Evolutionary conservation across 2,888 invertebrate species (phyloP).

Genomic region (Polyommatus icarus): DNA sequence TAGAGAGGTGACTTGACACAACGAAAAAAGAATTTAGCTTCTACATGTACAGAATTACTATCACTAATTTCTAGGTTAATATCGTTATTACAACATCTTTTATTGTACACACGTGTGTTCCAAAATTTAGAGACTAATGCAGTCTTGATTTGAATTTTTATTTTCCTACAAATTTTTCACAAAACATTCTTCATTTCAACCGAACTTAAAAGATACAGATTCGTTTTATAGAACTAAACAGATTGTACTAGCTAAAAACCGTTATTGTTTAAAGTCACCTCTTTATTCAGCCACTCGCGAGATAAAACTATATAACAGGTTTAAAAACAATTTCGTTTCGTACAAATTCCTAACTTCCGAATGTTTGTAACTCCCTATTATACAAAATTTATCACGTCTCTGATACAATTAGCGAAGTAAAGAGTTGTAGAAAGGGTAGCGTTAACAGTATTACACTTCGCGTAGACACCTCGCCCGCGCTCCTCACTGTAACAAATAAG

Average conservation of each 20-base stretch:
- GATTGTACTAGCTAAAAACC: neutral
- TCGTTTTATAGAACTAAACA: neutral
- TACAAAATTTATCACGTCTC: constrained; percentile 75
- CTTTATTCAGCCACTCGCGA: neutral
- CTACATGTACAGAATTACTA: neutral
- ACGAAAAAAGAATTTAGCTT: neutral
- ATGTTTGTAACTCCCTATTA: constrained; percentile 22
- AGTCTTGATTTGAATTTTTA: neutral
- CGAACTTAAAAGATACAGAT: neutral
- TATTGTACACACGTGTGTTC: neutral
- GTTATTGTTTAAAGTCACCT: neutral
- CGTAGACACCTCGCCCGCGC: constrained; percentile 59
- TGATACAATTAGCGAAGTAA: constrained; percentile 62
- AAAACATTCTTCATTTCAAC: no score
- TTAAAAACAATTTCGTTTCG: constrained; percentile 26
- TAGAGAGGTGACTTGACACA: neutral
- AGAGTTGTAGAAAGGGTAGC: constrained; percentile 61
- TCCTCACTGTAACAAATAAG: constrained; percentile 73
- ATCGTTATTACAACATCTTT: neutral
- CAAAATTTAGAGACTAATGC: neutral
- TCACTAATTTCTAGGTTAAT: neutral
- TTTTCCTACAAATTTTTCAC: neutral
- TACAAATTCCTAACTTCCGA: constrained; percentile 27
- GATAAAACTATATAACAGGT: constrained; percentile 17
- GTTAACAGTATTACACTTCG: constrained; percentile 68